Conservation (phyloP, 2,888 invertebrate species). For the Arenicola marina region DNA sequence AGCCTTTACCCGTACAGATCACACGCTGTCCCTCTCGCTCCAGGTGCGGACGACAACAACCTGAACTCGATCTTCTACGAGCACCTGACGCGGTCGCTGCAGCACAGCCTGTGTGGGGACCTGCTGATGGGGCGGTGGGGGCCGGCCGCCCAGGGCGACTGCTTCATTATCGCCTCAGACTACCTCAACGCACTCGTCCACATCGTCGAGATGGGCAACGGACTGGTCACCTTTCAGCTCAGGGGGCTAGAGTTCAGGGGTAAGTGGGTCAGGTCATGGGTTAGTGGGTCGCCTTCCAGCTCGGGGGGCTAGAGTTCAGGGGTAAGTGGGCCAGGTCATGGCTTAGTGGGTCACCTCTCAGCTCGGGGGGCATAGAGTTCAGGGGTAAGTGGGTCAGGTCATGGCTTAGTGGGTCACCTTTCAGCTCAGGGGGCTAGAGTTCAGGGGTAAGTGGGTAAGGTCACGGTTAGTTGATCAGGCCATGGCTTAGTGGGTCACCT, state of each 20-base stretch:
- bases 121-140: slow-evolving; percentile 78
- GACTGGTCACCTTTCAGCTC: slow-evolving; percentile 96
- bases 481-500: too few species aligned
- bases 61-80: slow-evolving; percentile 99
- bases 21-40: too few species aligned
- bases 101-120: slow-evolving; percentile 81
- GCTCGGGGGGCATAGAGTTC: slow-evolving; percentile 91
- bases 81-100: slow-evolving; percentile 92
- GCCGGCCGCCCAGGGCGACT: slow-evolving; percentile 93
- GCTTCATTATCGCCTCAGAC: slow-evolving; percentile 96
- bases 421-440: slow-evolving; percentile 95
- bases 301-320: slow-evolving; percentile 94
- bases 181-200: slow-evolving; percentile 98
- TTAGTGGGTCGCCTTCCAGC: slow-evolving; percentile 96
- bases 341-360: slow-evolving; percentile 99
- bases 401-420: too few species aligned
- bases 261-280: too few species aligned
- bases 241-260: slow-evolving; percentile 94
- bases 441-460: slow-evolving; percentile 73
- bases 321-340: slow-evolving; percentile 66
- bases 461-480: not conserved
- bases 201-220: slow-evolving; percentile 96
- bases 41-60: slow-evolving; percentile 89
- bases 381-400: slow-evolving; percentile 69
- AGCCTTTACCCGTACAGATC: too few species aligned